These are phyloP conservation scores for Augochlora pura DNA, from an alignment of 1,140 invertebrate species.

Conservation along the genomic window DNA sequence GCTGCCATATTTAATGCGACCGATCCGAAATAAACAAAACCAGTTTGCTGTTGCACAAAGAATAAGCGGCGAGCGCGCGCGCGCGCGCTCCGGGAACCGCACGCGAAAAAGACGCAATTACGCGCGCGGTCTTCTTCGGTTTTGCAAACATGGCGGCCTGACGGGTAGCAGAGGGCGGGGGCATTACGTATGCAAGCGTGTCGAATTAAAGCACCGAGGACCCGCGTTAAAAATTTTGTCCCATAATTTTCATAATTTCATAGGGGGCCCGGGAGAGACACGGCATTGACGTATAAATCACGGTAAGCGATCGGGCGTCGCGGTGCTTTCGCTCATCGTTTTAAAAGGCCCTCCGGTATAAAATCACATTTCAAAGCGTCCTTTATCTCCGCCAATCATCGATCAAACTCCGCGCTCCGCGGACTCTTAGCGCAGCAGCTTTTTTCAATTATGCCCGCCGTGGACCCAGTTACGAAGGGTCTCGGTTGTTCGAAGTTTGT, in stretches of 20 bases:
- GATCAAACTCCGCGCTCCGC: no score
- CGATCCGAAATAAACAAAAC: constrained; percentile 38
- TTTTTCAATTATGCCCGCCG: no score
- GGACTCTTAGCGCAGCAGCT: no score
- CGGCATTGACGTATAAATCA: constrained; percentile 14
- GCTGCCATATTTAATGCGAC: constrained; percentile 22
- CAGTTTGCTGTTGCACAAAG: constrained; percentile 35
- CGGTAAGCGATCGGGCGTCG: constrained; percentile 6
- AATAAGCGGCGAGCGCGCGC: neutral
- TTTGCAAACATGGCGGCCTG: neutral
- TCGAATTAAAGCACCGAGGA: constrained; percentile 6
- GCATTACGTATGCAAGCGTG: constrained; percentile 17
- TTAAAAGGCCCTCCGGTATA: no score
- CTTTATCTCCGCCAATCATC: neutral
- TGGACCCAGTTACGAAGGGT: no score
- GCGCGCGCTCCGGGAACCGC: constrained; percentile 19
- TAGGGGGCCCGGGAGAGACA: constrained; percentile 9
- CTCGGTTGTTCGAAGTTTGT: no score
- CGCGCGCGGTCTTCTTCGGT: no score
- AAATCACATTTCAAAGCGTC: neutral
- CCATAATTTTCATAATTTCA: constrained; percentile 37
- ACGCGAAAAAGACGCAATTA: constrained; percentile 22
- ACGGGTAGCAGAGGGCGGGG: neutral
- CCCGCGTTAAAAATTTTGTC: constrained; percentile 20
- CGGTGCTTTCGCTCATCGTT: neutral